These are phyloP conservation scores for Falco concolor DNA, from an alignment of 2,797 vertebrate species.

Conservation along the genomic window DNA sequence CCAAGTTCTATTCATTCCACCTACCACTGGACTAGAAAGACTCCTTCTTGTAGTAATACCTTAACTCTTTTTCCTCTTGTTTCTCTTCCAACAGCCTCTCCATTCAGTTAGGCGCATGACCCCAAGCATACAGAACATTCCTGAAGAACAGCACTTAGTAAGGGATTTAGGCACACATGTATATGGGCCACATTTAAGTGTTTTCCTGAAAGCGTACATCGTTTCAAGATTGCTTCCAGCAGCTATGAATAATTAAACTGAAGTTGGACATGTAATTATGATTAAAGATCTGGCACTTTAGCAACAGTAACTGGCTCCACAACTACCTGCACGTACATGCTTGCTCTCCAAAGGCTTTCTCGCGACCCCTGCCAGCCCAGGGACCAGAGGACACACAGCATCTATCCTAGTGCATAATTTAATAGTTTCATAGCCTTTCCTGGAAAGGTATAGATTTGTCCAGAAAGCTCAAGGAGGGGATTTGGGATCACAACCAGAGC, in stretches of 20 bases:
- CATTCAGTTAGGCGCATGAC: not conserved
- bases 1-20: not conserved
- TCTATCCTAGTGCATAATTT: not conserved
- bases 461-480: not conserved
- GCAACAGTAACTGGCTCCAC: not conserved
- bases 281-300: not conserved
- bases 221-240: not conserved
- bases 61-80: not conserved
- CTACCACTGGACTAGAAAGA: not conserved
- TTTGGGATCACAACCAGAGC: not conserved
- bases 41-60: rapidly evolving
- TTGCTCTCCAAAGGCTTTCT: not conserved
- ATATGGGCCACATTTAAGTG: not conserved
- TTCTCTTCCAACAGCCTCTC: not conserved
- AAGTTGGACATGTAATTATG: not conserved
- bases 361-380: not conserved
- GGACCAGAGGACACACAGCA: not conserved
- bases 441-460: not conserved
- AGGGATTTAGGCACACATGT: not conserved
- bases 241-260: not conserved
- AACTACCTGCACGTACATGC: not conserved
- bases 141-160: not conserved
- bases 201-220: not conserved
- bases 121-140: not conserved
- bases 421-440: rapidly evolving